Conservation (phyloP, 2,113 vertebrate species). For the Atractosteus spatula region DNA sequence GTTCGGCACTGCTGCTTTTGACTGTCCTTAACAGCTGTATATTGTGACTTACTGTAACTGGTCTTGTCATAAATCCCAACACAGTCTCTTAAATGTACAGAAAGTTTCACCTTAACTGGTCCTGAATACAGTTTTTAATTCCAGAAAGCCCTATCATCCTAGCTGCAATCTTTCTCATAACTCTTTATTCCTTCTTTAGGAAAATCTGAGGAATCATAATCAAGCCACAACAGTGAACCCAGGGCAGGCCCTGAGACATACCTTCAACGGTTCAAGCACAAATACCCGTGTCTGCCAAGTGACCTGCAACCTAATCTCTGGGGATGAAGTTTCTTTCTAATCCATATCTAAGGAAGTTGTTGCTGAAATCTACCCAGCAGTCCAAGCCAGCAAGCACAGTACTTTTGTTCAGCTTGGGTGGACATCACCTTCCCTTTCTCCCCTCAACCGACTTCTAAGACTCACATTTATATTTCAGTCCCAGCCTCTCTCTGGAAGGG, state of each 20-base stretch:
- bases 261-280: neutral
- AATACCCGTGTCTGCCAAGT: neutral
- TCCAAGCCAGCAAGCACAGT: neutral
- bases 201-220: neutral
- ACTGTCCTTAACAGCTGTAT: no score
- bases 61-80: no score
- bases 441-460: neutral
- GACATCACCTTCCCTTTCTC: neutral
- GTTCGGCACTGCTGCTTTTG: no score
- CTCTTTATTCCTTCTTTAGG: neutral
- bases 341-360: neutral
- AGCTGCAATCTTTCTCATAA: neutral
- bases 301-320: neutral
- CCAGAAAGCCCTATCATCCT: neutral
- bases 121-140: neutral
- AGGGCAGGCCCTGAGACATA: neutral
- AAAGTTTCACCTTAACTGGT: no score
- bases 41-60: no score
- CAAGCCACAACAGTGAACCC: neutral
- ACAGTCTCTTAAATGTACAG: no score
- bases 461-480: neutral
- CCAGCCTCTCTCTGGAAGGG: no score
- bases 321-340: neutral
- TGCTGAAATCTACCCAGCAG: neutral
- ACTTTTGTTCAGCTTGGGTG: neutral